Conservation (phyloP, 1,140 invertebrate species). For the Cotesia chilonis region DNA sequence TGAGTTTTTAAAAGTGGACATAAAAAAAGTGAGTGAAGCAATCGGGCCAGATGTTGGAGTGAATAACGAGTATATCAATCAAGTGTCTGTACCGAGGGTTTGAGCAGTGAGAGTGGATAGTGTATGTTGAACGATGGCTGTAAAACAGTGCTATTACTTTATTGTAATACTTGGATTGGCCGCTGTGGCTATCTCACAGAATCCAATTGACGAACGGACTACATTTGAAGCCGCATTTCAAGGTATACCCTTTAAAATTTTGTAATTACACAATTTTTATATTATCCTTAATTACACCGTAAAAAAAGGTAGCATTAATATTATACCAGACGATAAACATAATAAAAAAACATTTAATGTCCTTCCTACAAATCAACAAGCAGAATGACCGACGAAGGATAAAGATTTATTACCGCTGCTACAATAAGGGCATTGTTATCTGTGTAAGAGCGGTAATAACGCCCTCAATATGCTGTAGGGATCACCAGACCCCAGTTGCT, state of each 20-base stretch:
- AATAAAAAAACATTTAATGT: no score
- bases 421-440: no score
- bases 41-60: constrained; percentile 9
- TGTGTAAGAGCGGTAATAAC: no score
- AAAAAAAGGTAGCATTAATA: no score
- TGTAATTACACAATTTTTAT: background rate
- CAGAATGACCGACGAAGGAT: no score
- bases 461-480: no score
- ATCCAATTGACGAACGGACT: constrained; percentile 60
- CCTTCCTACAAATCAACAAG: no score
- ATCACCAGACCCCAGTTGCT: no score
- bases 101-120: constrained; percentile 19
- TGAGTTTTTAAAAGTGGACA: background rate
- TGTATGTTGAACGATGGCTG: constrained; percentile 46
- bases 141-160: constrained; percentile 48
- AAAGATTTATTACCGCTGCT: no score
- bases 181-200: constrained; percentile 49
- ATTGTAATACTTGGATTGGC: constrained; percentile 53
- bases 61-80: constrained; percentile 24
- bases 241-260: constrained; percentile 54
- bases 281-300: background rate
- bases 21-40: constrained; percentile 11
- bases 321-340: no score
- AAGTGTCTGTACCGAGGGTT: constrained; percentile 8
- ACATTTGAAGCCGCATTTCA: constrained; percentile 70